Evolutionary conservation across 2,113 vertebrate genomes (phyloP).

Genomic region (Podiceps cristatus): DNA sequence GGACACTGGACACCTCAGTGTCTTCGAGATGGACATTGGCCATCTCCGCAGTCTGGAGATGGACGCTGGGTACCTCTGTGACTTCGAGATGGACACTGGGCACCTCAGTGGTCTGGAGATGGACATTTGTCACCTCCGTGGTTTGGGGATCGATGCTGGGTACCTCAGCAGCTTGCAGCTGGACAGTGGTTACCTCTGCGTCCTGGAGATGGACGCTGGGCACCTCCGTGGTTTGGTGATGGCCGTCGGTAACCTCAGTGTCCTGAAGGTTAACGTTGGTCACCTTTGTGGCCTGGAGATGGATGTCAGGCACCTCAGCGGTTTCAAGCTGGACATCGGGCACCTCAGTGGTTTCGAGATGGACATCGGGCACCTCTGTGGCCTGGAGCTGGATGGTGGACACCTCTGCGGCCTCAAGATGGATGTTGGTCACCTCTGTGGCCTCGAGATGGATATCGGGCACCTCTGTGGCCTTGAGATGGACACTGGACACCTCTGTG

Average conservation of each 20-base stretch:
- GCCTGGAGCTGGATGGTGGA: constrained; percentile 45
- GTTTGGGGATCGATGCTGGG: constrained; percentile 43
- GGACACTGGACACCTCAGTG: neutral
- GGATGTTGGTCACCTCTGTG: neutral
- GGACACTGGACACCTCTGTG: neutral
- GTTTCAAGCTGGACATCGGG: neutral
- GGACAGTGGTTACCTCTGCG: neutral
- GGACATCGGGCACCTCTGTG: neutral
- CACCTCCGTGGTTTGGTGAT: neutral
- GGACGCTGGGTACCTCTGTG: neutral
- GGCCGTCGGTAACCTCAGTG: neutral
- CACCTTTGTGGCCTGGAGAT: neutral
- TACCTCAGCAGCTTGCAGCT: neutral
- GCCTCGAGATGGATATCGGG: neutral
- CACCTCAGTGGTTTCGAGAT: neutral
- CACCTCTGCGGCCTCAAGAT: neutral
- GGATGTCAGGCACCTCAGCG: constrained; percentile 11
- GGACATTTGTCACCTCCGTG: neutral
- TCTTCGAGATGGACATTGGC: neutral
- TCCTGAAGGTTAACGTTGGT: neutral
- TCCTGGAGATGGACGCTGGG: constrained; percentile 42
- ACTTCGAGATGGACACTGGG: neutral
- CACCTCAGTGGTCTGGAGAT: neutral
- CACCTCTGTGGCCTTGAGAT: neutral
- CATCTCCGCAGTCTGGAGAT: neutral